Evolutionary conservation across 2,888 invertebrate species (phyloP), one percentile per base, ranked within the genome.

Genomic region (Griposia aprilina): DNA sequence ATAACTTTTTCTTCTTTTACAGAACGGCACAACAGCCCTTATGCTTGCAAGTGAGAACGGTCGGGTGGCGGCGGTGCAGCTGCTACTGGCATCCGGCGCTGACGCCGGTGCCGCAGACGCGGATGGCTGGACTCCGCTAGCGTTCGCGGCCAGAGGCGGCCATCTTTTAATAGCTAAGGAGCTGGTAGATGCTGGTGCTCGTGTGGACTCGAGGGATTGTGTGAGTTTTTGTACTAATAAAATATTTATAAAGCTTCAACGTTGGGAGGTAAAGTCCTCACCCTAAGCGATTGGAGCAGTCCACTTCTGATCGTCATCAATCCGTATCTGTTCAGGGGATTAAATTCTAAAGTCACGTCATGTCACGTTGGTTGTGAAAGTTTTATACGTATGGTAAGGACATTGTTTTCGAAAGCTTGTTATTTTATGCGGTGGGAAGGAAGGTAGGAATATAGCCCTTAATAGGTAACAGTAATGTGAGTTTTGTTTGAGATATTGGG

Each of bases 1-100:
- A 55, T 2, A 0, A 15, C 2, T 45, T 26, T 20, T 50, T 60
- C 15, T 55, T 60, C 11, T 52, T 55, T 83, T 77, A 20, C 93
- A 99, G 99, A 99, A 99, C 97, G 99, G 99, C 83, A 98, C 98
- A 82, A 99, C 99, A 70, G 98, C 99, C 74, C 98, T 99, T 92
- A 99, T 99, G 97, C 98, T 98, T 92, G 99, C 99, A 68, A 98
- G 99, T 80, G 97, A 98, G 91, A 98, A 98, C 90, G 99, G 99
- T 52, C 98, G 98, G 91, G 96, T 98, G 76, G 97, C 98, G 66
- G 98, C 99, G 94, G 99, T 98, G 71, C 97, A 98, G 74, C 98
- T 98, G 91, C 97, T 99, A 83, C 97, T 99, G 87, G 98, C 98
- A 76, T 98, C 99, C 93, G 99, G 99, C 80, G 99, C 99, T 55